These are phyloP conservation scores for Philotrypesis tridentata DNA, from an alignment of 1,140 invertebrate species.

Conservation along the genomic window DNA sequence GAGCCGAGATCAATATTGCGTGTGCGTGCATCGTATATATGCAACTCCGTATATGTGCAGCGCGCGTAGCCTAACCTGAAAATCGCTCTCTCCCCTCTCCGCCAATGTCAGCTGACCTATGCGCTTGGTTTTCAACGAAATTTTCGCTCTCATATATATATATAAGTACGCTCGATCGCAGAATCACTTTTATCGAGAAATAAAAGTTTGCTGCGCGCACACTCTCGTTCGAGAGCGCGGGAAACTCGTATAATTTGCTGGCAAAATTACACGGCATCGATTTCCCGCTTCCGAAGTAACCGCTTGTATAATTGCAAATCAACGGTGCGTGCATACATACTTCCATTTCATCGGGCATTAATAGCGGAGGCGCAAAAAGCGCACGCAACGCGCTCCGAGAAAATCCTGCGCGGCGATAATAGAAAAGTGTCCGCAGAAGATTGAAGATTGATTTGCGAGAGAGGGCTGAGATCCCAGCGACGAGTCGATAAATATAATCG, in stretches of 20 bases:
- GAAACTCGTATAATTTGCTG: too few relatives aligned
- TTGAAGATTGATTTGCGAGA: slow-evolving; percentile 29
- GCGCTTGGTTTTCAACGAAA: background rate
- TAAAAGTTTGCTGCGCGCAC: too few relatives aligned
- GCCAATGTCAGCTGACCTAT: background rate
- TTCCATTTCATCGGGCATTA: slow-evolving; percentile 16
- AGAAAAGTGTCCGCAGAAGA: slow-evolving; percentile 35
- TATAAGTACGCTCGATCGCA: too few relatives aligned
- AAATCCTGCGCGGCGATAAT: background rate
- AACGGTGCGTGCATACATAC: background rate
- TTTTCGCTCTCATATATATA: background rate
- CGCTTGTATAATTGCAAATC: slow-evolving; percentile 12
- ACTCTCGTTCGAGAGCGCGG: too few relatives aligned
- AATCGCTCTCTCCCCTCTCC: background rate
- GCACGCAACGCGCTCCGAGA: background rate
- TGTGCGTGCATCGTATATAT: background rate
- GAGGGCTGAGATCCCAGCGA: background rate
- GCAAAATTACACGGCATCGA: too few relatives aligned
- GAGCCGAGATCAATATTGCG: slow-evolving; percentile 28
- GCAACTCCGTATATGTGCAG: too few relatives aligned
- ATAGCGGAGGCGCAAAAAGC: background rate
- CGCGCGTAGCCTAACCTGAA: slow-evolving; percentile 23
- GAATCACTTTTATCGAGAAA: too few relatives aligned
- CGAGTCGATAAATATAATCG: slow-evolving; percentile 38
- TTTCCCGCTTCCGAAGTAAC: background rate